phyloP scores from a whole-genome alignment of 2,113 vertebrate genomes.

The Hippopotamus amphibius region DNA sequence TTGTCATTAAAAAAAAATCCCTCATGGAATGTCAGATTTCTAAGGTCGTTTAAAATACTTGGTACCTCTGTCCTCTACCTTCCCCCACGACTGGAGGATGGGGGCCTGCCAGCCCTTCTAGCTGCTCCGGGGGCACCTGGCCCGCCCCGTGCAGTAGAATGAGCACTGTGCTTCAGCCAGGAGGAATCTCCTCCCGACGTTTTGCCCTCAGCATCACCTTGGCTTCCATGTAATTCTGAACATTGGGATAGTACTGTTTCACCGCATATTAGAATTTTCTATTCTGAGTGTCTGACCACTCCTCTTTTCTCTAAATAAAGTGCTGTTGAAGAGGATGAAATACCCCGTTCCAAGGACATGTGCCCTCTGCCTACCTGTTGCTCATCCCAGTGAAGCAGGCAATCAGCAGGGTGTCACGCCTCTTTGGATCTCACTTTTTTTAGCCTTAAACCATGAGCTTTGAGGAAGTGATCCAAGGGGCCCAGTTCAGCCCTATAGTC shows the following conservation, averaged over 20 bases:
- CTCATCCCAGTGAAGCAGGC: background rate
- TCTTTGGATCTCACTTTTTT: background rate
- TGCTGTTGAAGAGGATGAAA: background rate
- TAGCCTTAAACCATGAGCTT: background rate
- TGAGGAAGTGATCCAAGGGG: background rate
- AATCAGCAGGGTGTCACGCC: background rate
- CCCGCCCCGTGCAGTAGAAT: background rate
- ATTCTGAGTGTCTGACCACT: background rate
- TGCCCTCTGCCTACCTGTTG: background rate
- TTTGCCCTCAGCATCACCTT: conserved; percentile 31
- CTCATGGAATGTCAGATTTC: background rate
- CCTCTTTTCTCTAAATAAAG: conserved; percentile 4
- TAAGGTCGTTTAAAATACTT: background rate
- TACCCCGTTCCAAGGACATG: background rate
- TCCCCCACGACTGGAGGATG: background rate
- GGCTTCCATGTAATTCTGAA: conserved; percentile 18
- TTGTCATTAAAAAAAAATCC: background rate
- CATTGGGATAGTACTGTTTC: background rate
- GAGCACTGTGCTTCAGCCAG: background rate
- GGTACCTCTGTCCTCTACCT: background rate
- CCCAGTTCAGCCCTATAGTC: background rate
- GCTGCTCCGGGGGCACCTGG: background rate
- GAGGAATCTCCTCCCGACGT: background rate
- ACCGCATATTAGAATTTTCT: background rate
- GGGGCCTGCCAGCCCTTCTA: background rate